phyloP scores from a whole-genome alignment of 2,797 vertebrate genomes.

The Thaleichthys pacificus region DNA sequence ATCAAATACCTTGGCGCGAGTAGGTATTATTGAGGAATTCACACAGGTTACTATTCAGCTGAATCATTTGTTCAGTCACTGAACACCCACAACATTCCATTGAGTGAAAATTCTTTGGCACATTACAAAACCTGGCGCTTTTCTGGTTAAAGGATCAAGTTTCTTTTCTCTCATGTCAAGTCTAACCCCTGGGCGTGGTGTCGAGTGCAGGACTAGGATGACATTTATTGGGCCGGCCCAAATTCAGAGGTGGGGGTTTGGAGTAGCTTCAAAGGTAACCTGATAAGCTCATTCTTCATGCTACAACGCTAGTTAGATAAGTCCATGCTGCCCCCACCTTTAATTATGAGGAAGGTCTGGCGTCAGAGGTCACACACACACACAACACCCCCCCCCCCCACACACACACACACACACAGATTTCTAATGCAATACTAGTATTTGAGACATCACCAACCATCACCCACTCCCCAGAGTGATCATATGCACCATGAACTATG shows the following conservation, averaged over 20 bases:
- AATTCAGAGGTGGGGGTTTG: constrained; percentile 6
- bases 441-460: no score
- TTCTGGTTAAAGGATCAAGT: constrained; percentile 27
- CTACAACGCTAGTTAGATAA: constrained; percentile 9
- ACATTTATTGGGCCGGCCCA: constrained; percentile 39
- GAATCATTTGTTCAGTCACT: background rate
- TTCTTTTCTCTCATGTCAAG: constrained; percentile 28
- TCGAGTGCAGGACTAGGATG: constrained; percentile 26
- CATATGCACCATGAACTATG: background rate
- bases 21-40: no score
- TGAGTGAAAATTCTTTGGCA: background rate
- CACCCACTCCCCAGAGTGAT: background rate
- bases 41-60: background rate
- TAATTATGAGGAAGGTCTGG: constrained; percentile 3
- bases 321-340: constrained; percentile 20
- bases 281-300: constrained; percentile 33
- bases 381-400: no score
- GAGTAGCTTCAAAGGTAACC: constrained; percentile 49
- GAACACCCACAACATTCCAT: background rate
- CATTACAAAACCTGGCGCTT: background rate
- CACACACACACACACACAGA: background rate
- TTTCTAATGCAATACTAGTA: no score
- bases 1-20: background rate
- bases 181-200: constrained; percentile 21
- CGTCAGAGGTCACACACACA: background rate